Percentiles rank a stretch among this genome's conserved stretches.
Conservation (phyloP, 2,888 invertebrate species). For the Ypsolopha scabrella region DNA sequence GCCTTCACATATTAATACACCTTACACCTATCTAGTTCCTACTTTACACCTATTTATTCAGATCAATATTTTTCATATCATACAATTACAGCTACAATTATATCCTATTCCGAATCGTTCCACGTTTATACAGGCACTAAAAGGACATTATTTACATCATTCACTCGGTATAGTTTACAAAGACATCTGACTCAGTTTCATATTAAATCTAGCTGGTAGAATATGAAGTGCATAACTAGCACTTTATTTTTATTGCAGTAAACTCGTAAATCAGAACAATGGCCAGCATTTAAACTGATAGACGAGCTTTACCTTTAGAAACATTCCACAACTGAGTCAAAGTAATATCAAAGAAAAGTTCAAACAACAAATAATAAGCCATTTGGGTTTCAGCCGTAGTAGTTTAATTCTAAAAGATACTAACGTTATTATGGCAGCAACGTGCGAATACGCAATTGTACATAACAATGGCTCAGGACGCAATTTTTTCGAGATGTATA, state of each 20-base stretch:
- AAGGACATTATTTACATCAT: conserved; percentile 1
- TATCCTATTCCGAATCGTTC: background rate
- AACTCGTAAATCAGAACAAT: too few relatives aligned
- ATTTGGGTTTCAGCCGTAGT: background rate
- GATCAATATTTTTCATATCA: background rate
- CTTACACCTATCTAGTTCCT: too few relatives aligned
- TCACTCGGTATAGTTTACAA: background rate
- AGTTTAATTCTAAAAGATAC: conserved; percentile 9
- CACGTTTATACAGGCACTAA: background rate
- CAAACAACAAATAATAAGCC: background rate
- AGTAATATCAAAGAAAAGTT: background rate
- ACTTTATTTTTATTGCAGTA: too few relatives aligned
- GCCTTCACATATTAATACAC: background rate
- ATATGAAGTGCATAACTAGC: too few relatives aligned
- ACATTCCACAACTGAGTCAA: too few relatives aligned
- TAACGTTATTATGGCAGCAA: conserved; percentile 51
- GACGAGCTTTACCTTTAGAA: too few relatives aligned
- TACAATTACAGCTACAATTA: background rate
- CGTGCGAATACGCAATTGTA: conserved; percentile 45
- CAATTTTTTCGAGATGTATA: background rate
- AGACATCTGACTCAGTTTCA: too few relatives aligned
- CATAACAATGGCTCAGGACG: conserved; percentile 30
- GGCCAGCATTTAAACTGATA: too few relatives aligned
- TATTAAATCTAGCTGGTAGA: too few relatives aligned
- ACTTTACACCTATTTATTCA: conserved; percentile 1